Base-by-base conservation (phyloP, 2,797 vertebrate species). In the Pempheris klunzingeri region DNA sequence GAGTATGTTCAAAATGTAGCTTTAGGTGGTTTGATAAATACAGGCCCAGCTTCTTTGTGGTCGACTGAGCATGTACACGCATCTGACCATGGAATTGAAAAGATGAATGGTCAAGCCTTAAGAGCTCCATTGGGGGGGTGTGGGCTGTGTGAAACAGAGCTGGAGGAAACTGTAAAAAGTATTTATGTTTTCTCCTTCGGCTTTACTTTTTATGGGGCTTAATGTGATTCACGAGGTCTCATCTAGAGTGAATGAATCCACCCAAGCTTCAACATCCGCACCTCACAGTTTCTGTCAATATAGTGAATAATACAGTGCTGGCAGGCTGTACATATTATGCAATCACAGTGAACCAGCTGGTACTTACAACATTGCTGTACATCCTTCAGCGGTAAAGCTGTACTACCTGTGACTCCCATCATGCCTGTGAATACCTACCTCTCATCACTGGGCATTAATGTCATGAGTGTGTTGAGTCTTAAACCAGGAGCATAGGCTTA, bases 341-440 rank as follows among this genome's bases (percentile, higher is more conserved):
- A 52, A 71, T 59, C 26, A 9, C 38, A 69, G 70, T 71, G 47
- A 83, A 57, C 8, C n/a, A 38, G 17, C 44, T 17, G 41, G 11
- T 41, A 5, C 26, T n/a, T 55, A 7, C 5, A 67, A 4, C 74
- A 39, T 7, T 32, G 46, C 4, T 49, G 54, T 8, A 18, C 18
- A 32, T 58, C 24, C 44, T 20, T 63, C 20, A 59, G 13, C 44
- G 17, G 14, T 63, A 8, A 20, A 54, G 32, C 43, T 55, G 52
- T 46, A 30, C 43, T 30, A 22, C 22, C 32, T 64, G 26, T 57
- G 34, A 30, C 54, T 69, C 58, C 36, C 3, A 26, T 47, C 18
- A 36, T 58, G 17, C 30, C 2, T 28, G n/a, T 66, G 30, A 66
- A 60, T 43, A 66, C 28, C 49, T 55, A 9, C 12, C 38, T 39